Evolutionary conservation across 2,797 vertebrate species (phyloP).

Genomic region (Pseudochromis fuscus): DNA sequence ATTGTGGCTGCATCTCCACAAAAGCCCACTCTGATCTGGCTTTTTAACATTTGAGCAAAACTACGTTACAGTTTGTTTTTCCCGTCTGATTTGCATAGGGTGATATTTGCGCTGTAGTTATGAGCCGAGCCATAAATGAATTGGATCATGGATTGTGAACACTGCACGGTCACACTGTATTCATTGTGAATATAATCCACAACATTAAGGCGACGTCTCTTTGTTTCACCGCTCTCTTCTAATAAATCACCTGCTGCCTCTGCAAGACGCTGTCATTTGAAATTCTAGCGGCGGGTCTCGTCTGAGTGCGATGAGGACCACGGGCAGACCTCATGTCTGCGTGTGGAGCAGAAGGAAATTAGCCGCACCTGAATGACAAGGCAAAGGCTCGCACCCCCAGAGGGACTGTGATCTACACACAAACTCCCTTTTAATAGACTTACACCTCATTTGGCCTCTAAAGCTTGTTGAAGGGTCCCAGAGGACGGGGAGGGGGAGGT

Average conservation of each 20-base stretch:
- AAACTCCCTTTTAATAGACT: slow-evolving; percentile 93
- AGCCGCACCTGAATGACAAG: slow-evolving; percentile 88
- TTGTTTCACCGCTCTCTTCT: slow-evolving; percentile 65
- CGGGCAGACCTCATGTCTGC: slow-evolving; percentile 78
- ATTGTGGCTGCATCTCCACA: slow-evolving; percentile 24
- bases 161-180: slow-evolving; percentile 23
- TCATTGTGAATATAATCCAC: slow-evolving; percentile 48
- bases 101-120: slow-evolving; percentile 46
- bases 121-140: slow-evolving; percentile 31
- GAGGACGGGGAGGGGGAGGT: slow-evolving; percentile 75
- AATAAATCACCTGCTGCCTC: slow-evolving; percentile 77
- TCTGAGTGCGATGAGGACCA: slow-evolving; percentile 66
- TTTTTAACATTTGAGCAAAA: background rate
- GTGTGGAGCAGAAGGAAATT: slow-evolving; percentile 85
- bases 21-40: slow-evolving; percentile 29
- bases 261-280: slow-evolving; percentile 70
- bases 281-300: slow-evolving; percentile 74
- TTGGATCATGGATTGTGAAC: slow-evolving; percentile 28
- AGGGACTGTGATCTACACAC: slow-evolving; percentile 88
- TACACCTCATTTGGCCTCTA: slow-evolving; percentile 93
- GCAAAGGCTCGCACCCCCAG: slow-evolving; percentile 82
- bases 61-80: slow-evolving; percentile 21
- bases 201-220: slow-evolving; percentile 46
- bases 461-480: slow-evolving; percentile 90
- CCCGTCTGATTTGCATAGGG: slow-evolving; percentile 31